These are phyloP conservation scores for Hemistola chrysoprasaria DNA, from an alignment of 2,888 invertebrate species.

Conservation along the genomic window DNA sequence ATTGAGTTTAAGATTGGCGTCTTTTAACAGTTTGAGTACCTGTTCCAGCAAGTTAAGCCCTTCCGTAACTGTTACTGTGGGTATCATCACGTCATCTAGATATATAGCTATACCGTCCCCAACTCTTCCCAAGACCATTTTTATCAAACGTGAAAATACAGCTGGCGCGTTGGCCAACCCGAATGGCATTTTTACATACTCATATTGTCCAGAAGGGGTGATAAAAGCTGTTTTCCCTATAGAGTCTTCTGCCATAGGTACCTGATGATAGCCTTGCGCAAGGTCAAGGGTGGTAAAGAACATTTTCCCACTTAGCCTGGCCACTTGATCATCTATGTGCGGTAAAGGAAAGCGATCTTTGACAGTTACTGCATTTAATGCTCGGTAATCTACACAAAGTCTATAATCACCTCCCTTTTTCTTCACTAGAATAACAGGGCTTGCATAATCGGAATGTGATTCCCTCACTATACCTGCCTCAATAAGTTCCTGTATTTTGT, in stretches of 20 bases:
- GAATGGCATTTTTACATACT: constrained; percentile 16
- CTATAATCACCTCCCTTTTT: too few species aligned
- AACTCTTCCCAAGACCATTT: too few species aligned
- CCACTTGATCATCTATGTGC: not conserved
- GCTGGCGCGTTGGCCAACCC: constrained; percentile 16
- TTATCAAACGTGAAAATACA: constrained; percentile 9
- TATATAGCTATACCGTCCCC: too few species aligned
- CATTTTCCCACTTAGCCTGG: not conserved
- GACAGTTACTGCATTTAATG: not conserved
- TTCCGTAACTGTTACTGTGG: not conserved
- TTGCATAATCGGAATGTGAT: not conserved
- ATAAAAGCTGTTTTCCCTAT: constrained; percentile 13
- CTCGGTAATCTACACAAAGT: constrained; percentile 1
- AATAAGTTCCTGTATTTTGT: constrained; percentile 2
- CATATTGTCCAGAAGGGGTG: constrained; percentile 15
- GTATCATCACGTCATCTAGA: too few species aligned
- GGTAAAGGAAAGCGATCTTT: not conserved
- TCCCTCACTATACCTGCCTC: not conserved
- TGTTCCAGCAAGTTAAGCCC: constrained; percentile 1
- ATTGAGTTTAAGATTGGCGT: constrained; percentile 10
- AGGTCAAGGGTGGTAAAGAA: constrained; percentile 5
- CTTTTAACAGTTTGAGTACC: not conserved
- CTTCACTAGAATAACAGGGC: not conserved
- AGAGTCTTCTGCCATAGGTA: constrained; percentile 5
- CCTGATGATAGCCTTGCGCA: constrained; percentile 7